phyloP scores from a whole-genome alignment of 2,113 vertebrate species.

The Platycercus adscitus region DNA sequence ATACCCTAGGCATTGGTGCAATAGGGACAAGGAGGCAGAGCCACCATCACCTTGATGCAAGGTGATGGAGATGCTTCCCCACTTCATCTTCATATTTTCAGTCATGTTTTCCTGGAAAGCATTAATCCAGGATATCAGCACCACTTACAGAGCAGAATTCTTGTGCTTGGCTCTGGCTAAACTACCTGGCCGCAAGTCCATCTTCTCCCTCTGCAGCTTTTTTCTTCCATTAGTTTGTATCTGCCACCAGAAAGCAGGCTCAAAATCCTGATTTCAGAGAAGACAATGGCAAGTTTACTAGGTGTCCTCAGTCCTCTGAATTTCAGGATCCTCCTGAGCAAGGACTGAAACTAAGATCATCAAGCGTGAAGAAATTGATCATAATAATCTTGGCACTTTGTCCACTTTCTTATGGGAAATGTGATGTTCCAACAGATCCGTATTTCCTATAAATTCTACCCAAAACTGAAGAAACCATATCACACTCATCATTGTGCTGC shows the following conservation, averaged over 20 bases:
- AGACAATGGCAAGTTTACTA: not conserved
- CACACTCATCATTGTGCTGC: not conserved
- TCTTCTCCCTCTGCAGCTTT: not conserved
- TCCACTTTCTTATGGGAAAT: not conserved
- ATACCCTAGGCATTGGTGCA: not conserved
- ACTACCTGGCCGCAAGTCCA: not conserved
- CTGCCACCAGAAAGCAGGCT: not conserved
- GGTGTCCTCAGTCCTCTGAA: not conserved
- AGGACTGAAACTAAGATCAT: not conserved
- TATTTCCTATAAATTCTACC: not conserved
- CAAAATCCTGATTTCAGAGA: not conserved
- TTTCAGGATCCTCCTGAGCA: not conserved
- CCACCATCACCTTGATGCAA: not conserved
- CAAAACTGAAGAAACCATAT: not conserved
- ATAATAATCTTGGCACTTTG: not conserved
- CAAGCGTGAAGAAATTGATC: not conserved
- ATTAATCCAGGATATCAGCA: not conserved
- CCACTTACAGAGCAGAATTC: not conserved
- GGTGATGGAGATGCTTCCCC: not conserved
- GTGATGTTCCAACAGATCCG: fast-evolving
- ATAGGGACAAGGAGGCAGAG: not conserved
- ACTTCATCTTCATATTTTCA: not conserved
- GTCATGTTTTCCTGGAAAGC: not conserved
- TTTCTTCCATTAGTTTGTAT: not conserved
- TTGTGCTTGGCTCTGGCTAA: not conserved